Evolutionary conservation across 2,888 invertebrate species (phyloP).

Genomic region (Ectropis crepuscularia): DNA sequence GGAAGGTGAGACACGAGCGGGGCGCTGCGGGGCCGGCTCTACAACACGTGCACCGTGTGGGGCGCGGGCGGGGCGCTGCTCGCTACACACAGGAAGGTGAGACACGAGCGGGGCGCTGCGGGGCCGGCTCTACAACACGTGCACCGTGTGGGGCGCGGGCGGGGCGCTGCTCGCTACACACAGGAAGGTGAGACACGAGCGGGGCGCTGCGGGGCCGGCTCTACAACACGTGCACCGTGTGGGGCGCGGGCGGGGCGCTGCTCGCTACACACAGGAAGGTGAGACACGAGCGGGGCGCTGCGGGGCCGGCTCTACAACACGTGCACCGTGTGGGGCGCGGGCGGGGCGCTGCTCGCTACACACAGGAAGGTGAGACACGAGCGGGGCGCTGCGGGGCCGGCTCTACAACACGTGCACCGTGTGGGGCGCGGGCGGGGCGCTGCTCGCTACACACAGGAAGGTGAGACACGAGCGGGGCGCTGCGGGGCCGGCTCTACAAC

Average conservation of each 20-base stretch:
- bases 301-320: slow-evolving; percentile 93
- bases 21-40: slow-evolving; percentile 80
- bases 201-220: slow-evolving; percentile 76
- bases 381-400: no score
- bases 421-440: no score
- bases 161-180: slow-evolving; percentile 92
- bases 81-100: slow-evolving; percentile 85
- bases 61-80: slow-evolving; percentile 86
- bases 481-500: no score
- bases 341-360: slow-evolving; percentile 91
- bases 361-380: slow-evolving; percentile 89
- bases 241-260: slow-evolving; percentile 87
- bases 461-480: no score
- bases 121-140: slow-evolving; percentile 92
- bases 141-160: slow-evolving; percentile 92
- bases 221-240: slow-evolving; percentile 89
- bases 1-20: slow-evolving; percentile 86
- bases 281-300: slow-evolving; percentile 95
- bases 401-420: no score
- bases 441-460: no score
- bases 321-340: slow-evolving; percentile 92
- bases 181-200: slow-evolving; percentile 87
- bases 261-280: slow-evolving; percentile 83
- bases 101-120: slow-evolving; percentile 96
- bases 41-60: slow-evolving; percentile 89